Percentiles rank a stretch among this genome's conserved stretches.
phyloP scores from a whole-genome alignment of 1,140 invertebrate genomes.

The Apis florea region DNA sequence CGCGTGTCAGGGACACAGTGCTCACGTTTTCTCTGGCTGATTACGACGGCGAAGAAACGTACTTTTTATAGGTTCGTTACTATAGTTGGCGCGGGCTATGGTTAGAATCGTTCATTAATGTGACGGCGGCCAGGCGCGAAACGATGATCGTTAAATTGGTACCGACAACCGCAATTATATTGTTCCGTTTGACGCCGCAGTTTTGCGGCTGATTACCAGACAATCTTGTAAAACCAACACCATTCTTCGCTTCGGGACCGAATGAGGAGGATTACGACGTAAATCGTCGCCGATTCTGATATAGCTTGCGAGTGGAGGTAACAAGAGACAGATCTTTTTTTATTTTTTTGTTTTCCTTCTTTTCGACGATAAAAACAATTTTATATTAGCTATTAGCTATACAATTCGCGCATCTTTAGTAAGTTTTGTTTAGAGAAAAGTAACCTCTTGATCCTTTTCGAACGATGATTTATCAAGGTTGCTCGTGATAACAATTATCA shows the following conservation, averaged over 20 bases:
- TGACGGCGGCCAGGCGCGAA: not conserved
- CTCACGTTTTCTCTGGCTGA: slow-evolving; percentile 22
- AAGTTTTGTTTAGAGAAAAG: too few species aligned
- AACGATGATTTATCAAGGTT: too few species aligned
- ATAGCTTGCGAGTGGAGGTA: not conserved
- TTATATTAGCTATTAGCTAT: too few species aligned
- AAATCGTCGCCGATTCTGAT: not conserved
- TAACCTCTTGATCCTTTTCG: too few species aligned
- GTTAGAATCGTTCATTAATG: slow-evolving; percentile 15
- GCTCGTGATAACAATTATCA: too few species aligned
- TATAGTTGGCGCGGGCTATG: not conserved
- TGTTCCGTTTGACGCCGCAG: not conserved
- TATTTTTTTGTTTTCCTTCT: too few species aligned
- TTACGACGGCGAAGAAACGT: slow-evolving; percentile 15
- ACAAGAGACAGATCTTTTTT: not conserved
- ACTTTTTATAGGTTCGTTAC: slow-evolving; percentile 42
- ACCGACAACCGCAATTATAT: not conserved
- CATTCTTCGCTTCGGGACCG: not conserved
- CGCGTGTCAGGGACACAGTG: slow-evolving; percentile 43
- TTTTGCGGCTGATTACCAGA: not conserved
- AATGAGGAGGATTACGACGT: not conserved
- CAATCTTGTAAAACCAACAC: not conserved
- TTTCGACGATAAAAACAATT: too few species aligned
- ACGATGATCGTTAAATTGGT: slow-evolving; percentile 36
- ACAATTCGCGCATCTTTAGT: too few species aligned